Evolutionary conservation across 1,140 invertebrate species (phyloP).

Genomic region (Diploscapter pachys): DNA sequence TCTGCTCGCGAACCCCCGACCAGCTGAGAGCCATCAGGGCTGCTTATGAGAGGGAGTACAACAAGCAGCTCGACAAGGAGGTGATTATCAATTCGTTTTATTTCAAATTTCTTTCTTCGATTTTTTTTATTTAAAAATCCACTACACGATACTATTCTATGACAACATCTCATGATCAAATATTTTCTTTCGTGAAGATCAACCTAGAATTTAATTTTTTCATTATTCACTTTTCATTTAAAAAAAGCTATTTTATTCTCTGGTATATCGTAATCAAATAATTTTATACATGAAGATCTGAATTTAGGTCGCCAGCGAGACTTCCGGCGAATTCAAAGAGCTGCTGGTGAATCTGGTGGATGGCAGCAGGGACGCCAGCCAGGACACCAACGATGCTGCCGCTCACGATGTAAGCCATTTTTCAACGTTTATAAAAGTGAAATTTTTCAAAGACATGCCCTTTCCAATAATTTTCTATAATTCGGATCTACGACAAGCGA

Average conservation of each 20-base stretch:
- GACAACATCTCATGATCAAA: too few species aligned
- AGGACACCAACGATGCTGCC: conserved; percentile 50
- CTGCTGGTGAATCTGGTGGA: conserved; percentile 69
- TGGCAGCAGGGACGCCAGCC: conserved; percentile 52
- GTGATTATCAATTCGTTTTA: background rate
- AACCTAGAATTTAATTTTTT: too few species aligned
- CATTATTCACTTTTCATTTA: too few species aligned
- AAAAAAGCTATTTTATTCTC: too few species aligned
- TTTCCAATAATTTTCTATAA: conserved; percentile 1
- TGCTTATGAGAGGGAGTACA: conserved; percentile 37
- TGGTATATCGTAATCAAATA: background rate
- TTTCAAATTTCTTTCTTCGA: background rate
- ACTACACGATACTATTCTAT: too few species aligned
- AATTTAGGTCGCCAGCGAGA: conserved; percentile 73
- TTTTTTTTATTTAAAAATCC: background rate
- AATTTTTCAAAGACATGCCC: background rate
- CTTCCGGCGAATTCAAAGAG: conserved; percentile 84
- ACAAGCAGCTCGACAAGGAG: conserved; percentile 25
- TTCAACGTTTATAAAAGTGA: background rate
- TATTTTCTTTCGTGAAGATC: too few species aligned
- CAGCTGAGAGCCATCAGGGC: conserved; percentile 60
- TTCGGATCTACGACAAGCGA: background rate
- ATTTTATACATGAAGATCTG: background rate
- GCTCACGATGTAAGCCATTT: conserved; percentile 46
- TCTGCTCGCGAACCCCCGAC: conserved; percentile 61